Evolutionary conservation across 2,797 vertebrate species (phyloP).

Genomic region (Sebastes iracundus): DNA sequence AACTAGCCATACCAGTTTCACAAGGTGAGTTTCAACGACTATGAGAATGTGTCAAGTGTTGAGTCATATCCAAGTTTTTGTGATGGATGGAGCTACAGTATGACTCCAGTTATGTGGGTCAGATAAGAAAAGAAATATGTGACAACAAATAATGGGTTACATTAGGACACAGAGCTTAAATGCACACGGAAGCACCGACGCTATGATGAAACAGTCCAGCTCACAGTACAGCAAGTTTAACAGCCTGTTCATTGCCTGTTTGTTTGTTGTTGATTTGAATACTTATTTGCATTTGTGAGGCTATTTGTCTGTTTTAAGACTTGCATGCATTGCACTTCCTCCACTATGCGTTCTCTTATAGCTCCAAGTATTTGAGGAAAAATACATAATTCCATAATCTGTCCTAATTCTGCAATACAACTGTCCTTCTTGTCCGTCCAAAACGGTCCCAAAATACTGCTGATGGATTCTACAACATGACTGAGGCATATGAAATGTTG

Average conservation of each 20-base stretch:
- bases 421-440: constrained; percentile 54
- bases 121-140: constrained; percentile 5
- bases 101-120: constrained; percentile 6
- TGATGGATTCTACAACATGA: constrained; percentile 69
- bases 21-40: constrained; percentile 63
- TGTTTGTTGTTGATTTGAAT: constrained; percentile 63
- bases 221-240: constrained; percentile 8
- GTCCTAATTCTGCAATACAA: constrained; percentile 64
- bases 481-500: constrained; percentile 73
- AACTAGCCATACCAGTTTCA: constrained; percentile 72
- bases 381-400: constrained; percentile 67
- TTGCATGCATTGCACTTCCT: constrained; percentile 40
- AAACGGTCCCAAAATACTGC: constrained; percentile 62
- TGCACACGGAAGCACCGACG: background rate
- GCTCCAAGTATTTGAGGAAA: constrained; percentile 54
- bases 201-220: constrained; percentile 22
- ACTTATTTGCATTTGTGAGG: constrained; percentile 56
- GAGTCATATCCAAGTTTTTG: background rate
- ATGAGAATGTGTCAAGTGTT: background rate
- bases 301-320: constrained; percentile 54
- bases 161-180: constrained; percentile 24
- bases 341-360: constrained; percentile 44
- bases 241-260: constrained; percentile 31
- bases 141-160: constrained; percentile 19
- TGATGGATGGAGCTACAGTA: background rate